These are phyloP conservation scores for Clitarchus hookeri DNA, from an alignment of 2,888 invertebrate genomes.

Conservation along the genomic window DNA sequence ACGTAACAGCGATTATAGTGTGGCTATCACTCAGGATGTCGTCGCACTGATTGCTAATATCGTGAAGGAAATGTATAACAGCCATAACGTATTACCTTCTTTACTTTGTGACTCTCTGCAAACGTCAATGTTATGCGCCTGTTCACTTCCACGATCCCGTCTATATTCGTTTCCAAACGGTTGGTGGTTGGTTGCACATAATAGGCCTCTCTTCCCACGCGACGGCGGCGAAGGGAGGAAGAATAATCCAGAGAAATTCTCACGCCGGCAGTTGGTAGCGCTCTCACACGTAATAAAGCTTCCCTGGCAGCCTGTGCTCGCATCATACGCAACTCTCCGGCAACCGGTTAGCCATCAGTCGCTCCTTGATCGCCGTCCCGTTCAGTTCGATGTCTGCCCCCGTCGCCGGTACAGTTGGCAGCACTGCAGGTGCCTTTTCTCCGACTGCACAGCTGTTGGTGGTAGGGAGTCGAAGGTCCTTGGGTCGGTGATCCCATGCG, in stretches of 20 bases:
- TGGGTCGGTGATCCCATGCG: slow-evolving; percentile 62
- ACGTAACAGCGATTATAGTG: no score
- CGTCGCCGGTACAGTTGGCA: neutral
- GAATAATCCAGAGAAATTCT: neutral
- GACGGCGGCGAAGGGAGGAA: neutral
- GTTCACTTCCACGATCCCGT: neutral
- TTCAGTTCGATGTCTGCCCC: slow-evolving; percentile 55
- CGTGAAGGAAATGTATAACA: no score
- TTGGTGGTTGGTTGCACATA: neutral
- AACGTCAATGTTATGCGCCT: neutral
- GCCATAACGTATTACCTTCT: no score
- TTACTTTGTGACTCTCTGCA: neutral
- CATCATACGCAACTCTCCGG: slow-evolving; percentile 86
- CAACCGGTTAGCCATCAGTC: slow-evolving; percentile 82
- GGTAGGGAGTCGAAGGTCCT: slow-evolving; percentile 53
- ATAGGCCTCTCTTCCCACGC: neutral
- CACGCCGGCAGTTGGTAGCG: neutral
- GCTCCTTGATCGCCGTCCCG: slow-evolving; percentile 85
- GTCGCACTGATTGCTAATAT: no score
- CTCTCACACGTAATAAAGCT: slow-evolving; percentile 23
- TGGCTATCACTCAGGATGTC: no score
- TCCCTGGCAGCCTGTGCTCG: slow-evolving; percentile 27
- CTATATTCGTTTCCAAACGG: neutral
- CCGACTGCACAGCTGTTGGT: slow-evolving; percentile 29
- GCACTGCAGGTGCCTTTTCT: slow-evolving; percentile 2